Conservation (phyloP, 2,888 invertebrate species). For the Prosopocoilus inquinatus region DNA sequence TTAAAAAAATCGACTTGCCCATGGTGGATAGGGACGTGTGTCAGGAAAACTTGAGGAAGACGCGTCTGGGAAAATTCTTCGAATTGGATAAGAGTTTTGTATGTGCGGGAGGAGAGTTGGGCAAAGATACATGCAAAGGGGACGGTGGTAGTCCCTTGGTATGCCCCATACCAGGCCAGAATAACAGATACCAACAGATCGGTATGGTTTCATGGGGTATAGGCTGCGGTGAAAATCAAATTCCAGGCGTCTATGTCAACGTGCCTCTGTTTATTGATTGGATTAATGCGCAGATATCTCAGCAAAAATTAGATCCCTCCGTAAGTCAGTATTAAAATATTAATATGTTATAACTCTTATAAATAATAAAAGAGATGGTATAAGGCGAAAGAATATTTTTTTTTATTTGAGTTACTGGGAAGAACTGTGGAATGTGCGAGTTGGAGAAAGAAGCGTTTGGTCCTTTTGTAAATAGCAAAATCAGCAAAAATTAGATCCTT, state of each 20-base stretch:
- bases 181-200: constrained; percentile 54
- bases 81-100: constrained; percentile 68
- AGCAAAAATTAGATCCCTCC: constrained; percentile 31
- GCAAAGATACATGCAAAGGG: constrained; percentile 74
- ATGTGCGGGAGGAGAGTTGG: constrained; percentile 75
- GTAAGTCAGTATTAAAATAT: constrained; percentile 18
- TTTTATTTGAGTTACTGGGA: too few species aligned
- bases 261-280: constrained; percentile 64
- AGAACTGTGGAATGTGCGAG: too few species aligned
- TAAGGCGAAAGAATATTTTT: too few species aligned
- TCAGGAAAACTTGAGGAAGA: constrained; percentile 57
- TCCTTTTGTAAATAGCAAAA: too few species aligned
- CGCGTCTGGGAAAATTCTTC: constrained; percentile 66
- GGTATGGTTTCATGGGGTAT: constrained; percentile 85
- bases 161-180: constrained; percentile 61
- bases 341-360: too few species aligned
- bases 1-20: constrained; percentile 69
- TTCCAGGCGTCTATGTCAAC: constrained; percentile 75
- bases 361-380: too few species aligned
- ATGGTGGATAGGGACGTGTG: constrained; percentile 63
- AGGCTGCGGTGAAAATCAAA: constrained; percentile 66
- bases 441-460: too few species aligned
- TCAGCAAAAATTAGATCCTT: constrained; percentile 30
- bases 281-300: constrained; percentile 53
- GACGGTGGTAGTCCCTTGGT: constrained; percentile 79